Evolutionary conservation across 2,888 invertebrate genomes (phyloP).

Genomic region (Cantharis rustica): DNA sequence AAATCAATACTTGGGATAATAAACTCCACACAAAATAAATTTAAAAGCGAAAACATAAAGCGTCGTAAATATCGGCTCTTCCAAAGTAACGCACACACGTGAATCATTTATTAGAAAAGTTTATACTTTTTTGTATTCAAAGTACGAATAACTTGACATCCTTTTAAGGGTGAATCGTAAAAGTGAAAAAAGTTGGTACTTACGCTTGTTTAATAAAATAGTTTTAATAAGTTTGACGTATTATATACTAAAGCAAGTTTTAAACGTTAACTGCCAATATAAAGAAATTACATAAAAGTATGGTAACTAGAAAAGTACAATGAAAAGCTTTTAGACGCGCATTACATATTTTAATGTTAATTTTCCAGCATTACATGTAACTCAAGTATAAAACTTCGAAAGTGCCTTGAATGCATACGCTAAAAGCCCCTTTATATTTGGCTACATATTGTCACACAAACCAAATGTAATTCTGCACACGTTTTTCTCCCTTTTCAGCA

Average conservation of each 20-base stretch:
- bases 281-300: constrained; percentile 12
- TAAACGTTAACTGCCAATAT: background rate
- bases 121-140: background rate
- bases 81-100: background rate
- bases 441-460: constrained; percentile 22
- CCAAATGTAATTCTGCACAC: constrained; percentile 26
- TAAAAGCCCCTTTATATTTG: constrained; percentile 30
- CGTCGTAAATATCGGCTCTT: background rate
- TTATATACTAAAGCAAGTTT: background rate
- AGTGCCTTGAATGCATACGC: constrained; percentile 18
- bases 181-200: background rate
- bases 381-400: constrained; percentile 24
- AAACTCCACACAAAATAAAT: background rate
- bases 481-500: constrained; percentile 25
- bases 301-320: constrained; percentile 19
- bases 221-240: background rate
- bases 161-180: background rate
- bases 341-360: constrained; percentile 30
- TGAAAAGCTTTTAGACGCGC: constrained; percentile 28
- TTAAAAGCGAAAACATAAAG: background rate
- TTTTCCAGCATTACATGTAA: constrained; percentile 26
- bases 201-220: background rate
- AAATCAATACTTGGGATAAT: background rate
- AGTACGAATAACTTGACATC: background rate
- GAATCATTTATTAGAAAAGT: background rate